Evolutionary conservation across 92 coral and sea anemone species (phyloP).

Genomic region (Anthopleura xanthogrammica): DNA sequence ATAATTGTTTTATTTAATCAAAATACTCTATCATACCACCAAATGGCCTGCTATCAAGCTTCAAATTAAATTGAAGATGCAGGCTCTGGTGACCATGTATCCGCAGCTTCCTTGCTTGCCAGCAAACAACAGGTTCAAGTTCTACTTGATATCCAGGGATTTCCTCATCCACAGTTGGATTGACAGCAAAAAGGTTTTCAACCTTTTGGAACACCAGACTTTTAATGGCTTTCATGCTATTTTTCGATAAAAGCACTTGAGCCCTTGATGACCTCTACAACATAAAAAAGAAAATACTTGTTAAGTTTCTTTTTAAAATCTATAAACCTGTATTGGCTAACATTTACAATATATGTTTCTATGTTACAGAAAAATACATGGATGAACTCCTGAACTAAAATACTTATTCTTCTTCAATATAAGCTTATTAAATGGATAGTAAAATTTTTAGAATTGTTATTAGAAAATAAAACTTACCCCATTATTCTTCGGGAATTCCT

Average conservation of each 20-base stretch:
- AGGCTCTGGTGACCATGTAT: too few species aligned
- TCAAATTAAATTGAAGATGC: too few species aligned
- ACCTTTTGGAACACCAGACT: background rate
- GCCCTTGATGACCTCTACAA: background rate
- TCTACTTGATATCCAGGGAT: background rate
- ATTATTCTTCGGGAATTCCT: background rate
- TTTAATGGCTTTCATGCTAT: background rate
- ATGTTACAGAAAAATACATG: background rate
- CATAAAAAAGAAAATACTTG: background rate
- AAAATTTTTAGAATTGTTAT: too few species aligned
- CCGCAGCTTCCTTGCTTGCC: too few species aligned
- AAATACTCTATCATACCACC: too few species aligned
- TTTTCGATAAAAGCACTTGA: background rate
- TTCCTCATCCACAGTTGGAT: background rate
- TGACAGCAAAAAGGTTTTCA: background rate
- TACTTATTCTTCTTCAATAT: too few species aligned
- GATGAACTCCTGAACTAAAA: background rate
- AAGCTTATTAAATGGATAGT: too few species aligned
- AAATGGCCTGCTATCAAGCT: too few species aligned
- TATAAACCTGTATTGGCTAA: too few species aligned
- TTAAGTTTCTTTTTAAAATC: background rate
- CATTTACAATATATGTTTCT: background rate
- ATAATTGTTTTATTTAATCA: too few species aligned
- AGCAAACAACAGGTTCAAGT: too few species aligned
- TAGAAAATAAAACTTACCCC: background rate